Conservation (phyloP, 35 echinoderm and acorn worm genomes). For the Eucidaris tribuloides region DNA sequence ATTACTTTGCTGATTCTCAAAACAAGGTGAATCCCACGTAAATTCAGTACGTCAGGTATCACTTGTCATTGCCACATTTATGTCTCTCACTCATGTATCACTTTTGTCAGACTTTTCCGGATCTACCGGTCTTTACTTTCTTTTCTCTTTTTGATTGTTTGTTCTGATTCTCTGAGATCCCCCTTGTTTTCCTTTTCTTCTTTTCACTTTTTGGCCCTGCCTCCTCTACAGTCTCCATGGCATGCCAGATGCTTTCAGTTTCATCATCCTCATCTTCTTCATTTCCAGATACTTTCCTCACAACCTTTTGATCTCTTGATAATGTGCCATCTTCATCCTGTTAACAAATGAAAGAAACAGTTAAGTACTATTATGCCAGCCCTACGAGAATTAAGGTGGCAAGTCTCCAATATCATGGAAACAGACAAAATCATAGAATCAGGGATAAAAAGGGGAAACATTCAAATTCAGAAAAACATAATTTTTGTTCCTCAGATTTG, state of each 20-base stretch:
- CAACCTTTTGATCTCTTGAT: background rate
- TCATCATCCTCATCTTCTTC: conserved; percentile 40
- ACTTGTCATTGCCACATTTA: no score
- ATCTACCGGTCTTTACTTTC: background rate
- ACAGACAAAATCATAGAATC: no score
- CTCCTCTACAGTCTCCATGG: conserved; percentile 40
- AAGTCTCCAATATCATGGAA: no score
- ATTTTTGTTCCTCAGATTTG: background rate
- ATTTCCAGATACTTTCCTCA: background rate
- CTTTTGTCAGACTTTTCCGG: no score
- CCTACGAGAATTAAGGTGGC: no score
- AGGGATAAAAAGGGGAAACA: no score
- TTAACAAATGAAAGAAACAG: background rate
- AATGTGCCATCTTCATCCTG: conserved; percentile 7
- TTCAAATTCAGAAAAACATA: background rate
- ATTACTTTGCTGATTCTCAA: no score
- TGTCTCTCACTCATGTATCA: no score
- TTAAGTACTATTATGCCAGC: no score
- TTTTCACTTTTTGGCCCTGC: background rate
- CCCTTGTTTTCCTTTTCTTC: conserved; percentile 13
- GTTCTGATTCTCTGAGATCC: background rate
- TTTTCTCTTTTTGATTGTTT: background rate
- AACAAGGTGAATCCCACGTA: no score
- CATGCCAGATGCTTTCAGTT: conserved; percentile 47
- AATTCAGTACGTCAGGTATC: no score